phyloP scores from a whole-genome alignment of 2,797 vertebrate genomes.

The Parauchenoglanis punctatus region DNA sequence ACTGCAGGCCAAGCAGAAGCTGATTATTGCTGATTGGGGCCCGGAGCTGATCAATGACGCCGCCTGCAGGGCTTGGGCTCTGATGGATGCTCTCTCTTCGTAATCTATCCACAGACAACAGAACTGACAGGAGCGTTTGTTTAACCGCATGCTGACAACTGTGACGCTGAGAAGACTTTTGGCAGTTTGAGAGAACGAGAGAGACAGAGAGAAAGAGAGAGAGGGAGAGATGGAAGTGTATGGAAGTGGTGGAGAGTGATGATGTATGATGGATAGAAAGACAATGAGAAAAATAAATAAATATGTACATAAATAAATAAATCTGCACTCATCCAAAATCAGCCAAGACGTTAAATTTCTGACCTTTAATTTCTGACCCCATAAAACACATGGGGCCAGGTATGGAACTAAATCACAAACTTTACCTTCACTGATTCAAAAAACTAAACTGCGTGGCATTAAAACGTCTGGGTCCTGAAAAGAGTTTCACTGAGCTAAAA shows the following conservation, averaged over 20 bases:
- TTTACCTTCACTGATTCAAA: no score
- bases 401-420: no score
- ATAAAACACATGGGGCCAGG: background rate
- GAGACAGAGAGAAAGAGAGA: background rate
- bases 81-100: slow-evolving; percentile 62
- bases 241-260: background rate
- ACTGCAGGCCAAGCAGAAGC: slow-evolving; percentile 44
- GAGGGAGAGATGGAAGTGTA: background rate
- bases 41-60: slow-evolving; percentile 59
- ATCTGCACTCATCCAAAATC: background rate
- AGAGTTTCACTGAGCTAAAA: no score
- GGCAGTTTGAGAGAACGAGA: background rate
- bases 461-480: no score
- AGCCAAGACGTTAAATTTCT: background rate
- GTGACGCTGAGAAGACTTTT: background rate
- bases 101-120: slow-evolving; percentile 53
- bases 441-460: no score
- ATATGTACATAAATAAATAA: background rate
- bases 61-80: slow-evolving; percentile 37
- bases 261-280: background rate
- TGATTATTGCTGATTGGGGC: slow-evolving; percentile 69
- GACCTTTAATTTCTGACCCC: background rate
- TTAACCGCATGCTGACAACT: slow-evolving; percentile 40
- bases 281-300: background rate
- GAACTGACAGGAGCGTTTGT: slow-evolving; percentile 44